A percentile compares a stretch with the other conserved stretches of the same genome.
phyloP scores from a whole-genome alignment of 2,797 vertebrate genomes.

The Labroides dimidiatus region DNA sequence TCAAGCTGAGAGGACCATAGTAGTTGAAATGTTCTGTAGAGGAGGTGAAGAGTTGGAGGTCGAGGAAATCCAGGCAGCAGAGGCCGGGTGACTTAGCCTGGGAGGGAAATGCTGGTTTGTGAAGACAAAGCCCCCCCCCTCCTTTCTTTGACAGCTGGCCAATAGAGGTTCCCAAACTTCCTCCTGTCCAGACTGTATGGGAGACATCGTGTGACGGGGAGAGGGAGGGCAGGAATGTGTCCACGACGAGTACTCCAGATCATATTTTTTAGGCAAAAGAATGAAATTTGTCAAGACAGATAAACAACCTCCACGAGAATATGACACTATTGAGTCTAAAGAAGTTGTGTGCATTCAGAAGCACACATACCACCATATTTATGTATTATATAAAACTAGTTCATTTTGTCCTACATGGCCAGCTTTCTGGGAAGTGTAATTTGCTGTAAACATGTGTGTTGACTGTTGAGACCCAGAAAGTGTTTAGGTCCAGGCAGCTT shows the following conservation, averaged over 20 bases:
- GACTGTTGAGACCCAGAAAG: constrained; percentile 55
- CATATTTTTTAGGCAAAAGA: constrained; percentile 5
- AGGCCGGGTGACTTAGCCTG: constrained; percentile 2
- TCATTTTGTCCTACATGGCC: constrained; percentile 52
- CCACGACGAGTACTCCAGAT: constrained; percentile 6
- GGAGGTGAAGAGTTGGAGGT: constrained; percentile 22
- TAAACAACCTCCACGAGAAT: too few relatives aligned
- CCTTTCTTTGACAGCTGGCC: constrained; percentile 67
- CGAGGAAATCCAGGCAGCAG: constrained; percentile 27
- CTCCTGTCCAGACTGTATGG: constrained; percentile 58
- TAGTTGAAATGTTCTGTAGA: constrained; percentile 21
- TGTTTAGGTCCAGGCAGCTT: constrained; percentile 48
- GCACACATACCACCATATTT: too few relatives aligned
- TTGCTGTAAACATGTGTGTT: constrained; percentile 72
- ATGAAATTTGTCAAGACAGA: neutral
- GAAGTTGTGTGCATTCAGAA: neutral
- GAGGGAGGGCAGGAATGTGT: constrained; percentile 19
- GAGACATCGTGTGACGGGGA: constrained; percentile 35
- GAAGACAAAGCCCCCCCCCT: constrained; percentile 29
- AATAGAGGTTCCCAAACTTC: constrained; percentile 72
- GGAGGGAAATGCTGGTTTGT: constrained; percentile 38
- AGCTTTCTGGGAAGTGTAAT: constrained; percentile 52
- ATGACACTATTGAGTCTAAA: neutral
- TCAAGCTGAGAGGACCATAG: neutral
- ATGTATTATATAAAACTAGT: constrained; percentile 1